Conservation (phyloP, 1,140 invertebrate genomes). For the Leguminivora glycinivorella region DNA sequence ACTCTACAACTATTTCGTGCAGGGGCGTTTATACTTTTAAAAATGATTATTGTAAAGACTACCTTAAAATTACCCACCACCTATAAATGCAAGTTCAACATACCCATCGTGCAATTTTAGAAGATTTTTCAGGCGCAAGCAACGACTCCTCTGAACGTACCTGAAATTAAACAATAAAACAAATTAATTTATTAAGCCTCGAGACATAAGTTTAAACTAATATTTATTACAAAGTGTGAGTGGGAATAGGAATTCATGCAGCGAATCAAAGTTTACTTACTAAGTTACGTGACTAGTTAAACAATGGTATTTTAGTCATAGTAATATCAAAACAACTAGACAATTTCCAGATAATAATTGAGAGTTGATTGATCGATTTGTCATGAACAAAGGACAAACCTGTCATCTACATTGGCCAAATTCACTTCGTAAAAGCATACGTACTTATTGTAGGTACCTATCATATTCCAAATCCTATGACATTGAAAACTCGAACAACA, state of each 20-base stretch:
- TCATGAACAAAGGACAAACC: background rate
- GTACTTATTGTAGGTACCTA: background rate
- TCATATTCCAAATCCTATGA: background rate
- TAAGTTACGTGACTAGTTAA: too few relatives aligned
- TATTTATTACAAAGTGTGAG: too few relatives aligned
- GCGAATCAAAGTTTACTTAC: too few relatives aligned
- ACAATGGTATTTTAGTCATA: background rate
- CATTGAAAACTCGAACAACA: background rate
- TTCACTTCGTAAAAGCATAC: background rate
- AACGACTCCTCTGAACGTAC: constrained; percentile 76
- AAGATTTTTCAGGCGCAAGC: constrained; percentile 59
- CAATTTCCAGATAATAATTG: background rate
- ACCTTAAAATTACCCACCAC: constrained; percentile 47
- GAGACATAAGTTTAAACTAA: too few relatives aligned
- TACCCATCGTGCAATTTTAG: constrained; percentile 72
- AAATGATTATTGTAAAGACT: background rate
- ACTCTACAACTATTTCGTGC: too few relatives aligned
- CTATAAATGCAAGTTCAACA: constrained; percentile 47
- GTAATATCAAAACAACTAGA: background rate
- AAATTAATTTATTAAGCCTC: constrained; percentile 28
- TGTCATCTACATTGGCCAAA: background rate
- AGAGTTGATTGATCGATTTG: background rate
- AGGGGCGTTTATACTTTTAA: too few relatives aligned
- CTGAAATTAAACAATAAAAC: constrained; percentile 46
- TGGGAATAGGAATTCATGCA: too few relatives aligned